Conservation (phyloP, 1,140 invertebrate species). For the Drosophila nigrodunni region DNA sequence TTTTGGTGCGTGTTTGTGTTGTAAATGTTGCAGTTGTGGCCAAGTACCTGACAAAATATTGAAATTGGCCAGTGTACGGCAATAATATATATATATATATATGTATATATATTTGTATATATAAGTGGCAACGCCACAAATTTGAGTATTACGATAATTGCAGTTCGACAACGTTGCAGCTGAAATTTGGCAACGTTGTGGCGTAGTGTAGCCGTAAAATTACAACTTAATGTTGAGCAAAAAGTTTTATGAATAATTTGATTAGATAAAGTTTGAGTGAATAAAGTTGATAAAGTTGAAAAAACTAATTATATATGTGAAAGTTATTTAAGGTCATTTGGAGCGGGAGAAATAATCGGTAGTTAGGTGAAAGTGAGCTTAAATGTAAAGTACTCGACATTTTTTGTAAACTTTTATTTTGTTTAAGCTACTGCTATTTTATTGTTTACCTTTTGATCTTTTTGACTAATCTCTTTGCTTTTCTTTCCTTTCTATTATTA, state of each 20-base stretch:
- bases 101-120: too few species aligned
- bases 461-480: not conserved
- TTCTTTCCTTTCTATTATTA: constrained; percentile 7
- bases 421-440: too few species aligned
- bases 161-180: constrained; percentile 7
- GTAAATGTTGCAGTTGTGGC: constrained; percentile 34
- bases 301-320: too few species aligned
- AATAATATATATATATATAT: constrained; percentile 23
- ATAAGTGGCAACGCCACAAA: constrained; percentile 22
- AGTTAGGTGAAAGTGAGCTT: too few species aligned
- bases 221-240: not conserved
- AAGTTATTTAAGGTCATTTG: too few species aligned
- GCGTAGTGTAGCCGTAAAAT: not conserved
- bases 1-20: constrained; percentile 27
- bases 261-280: not conserved
- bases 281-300: too few species aligned
- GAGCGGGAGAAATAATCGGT: too few species aligned
- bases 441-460: not conserved
- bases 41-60: constrained; percentile 24
- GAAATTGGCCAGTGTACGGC: constrained; percentile 37
- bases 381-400: not conserved
- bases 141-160: constrained; percentile 12
- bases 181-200: not conserved
- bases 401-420: not conserved
- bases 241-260: not conserved